A percentile compares a stretch with the other conserved stretches of the same genome.
Conservation (phyloP, 1,140 invertebrate genomes). For the Bombus pyrosoma region DNA sequence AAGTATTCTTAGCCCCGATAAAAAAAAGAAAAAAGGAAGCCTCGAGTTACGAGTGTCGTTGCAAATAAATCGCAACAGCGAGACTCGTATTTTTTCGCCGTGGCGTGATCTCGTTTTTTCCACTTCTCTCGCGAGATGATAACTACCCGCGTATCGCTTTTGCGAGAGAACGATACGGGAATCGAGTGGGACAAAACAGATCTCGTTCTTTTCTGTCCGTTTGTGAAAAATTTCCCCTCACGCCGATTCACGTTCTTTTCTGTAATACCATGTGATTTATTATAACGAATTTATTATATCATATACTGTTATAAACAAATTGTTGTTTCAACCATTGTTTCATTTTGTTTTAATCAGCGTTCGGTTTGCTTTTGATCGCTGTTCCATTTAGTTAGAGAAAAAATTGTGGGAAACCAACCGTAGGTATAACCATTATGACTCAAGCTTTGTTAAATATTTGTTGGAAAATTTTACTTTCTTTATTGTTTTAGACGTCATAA, state of each 20-base stretch:
- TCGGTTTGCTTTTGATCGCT: no score
- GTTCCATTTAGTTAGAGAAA: no score
- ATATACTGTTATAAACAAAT: no score
- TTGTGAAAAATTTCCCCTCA: not conserved
- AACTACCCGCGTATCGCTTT: conserved; percentile 2
- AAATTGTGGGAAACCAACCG: no score
- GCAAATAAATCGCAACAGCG: conserved; percentile 40
- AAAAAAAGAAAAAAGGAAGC: conserved; percentile 1
- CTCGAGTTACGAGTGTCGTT: conserved; percentile 37
- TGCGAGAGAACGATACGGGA: not conserved
- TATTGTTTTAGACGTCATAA: no score
- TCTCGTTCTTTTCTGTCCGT: not conserved
- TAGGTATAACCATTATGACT: no score
- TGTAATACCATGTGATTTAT: no score
- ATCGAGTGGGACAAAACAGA: not conserved
- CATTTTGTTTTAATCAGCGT: no score
- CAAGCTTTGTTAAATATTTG: no score
- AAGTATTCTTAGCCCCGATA: conserved; percentile 40
- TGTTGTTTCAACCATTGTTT: no score
- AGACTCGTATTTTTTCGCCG: conserved; percentile 22
- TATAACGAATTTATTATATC: no score
- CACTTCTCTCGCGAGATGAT: not conserved
- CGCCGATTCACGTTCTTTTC: not conserved
- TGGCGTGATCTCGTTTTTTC: conserved; percentile 19
- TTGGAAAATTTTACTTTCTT: no score